A percentile compares a stretch with the other conserved stretches of the same genome.
Conservation (phyloP, 2,888 invertebrate genomes). For the Hermaeophaga mercurialis region DNA sequence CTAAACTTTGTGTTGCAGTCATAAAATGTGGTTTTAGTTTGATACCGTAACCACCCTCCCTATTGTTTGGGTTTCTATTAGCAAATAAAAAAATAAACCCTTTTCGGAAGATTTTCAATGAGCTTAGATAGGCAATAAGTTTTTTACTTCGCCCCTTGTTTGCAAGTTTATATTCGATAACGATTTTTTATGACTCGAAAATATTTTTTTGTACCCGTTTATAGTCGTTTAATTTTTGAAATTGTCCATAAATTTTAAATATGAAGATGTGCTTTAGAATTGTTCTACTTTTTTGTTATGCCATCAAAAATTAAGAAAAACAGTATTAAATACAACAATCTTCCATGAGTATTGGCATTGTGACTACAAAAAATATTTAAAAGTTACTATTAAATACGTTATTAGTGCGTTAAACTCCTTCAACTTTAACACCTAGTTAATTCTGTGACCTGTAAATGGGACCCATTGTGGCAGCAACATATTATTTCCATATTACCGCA, state of each 20-base stretch:
- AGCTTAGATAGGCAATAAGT: no score
- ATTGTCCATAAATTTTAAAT: no score
- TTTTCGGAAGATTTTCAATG: neutral
- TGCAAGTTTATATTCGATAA: neutral
- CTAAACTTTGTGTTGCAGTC: neutral
- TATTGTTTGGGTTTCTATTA: neutral
- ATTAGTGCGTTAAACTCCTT: constrained; percentile 4
- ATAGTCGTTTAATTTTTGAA: no score
- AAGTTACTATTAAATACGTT: no score
- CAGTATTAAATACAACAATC: no score
- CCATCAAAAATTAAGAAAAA: no score
- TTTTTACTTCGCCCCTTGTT: neutral
- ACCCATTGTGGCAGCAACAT: neutral
- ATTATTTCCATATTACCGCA: constrained; percentile 31
- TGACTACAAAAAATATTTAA: no score
- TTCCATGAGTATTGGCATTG: no score
- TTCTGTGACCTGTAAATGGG: neutral
- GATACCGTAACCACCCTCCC: neutral
- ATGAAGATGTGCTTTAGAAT: no score
- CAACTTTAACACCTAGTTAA: neutral
- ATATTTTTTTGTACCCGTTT: no score
- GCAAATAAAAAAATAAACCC: neutral
- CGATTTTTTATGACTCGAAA: neutral
- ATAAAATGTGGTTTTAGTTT: neutral
- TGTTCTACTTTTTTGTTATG: no score